Conservation (phyloP, 2,113 vertebrate genomes). For the Pao palembangensis region DNA sequence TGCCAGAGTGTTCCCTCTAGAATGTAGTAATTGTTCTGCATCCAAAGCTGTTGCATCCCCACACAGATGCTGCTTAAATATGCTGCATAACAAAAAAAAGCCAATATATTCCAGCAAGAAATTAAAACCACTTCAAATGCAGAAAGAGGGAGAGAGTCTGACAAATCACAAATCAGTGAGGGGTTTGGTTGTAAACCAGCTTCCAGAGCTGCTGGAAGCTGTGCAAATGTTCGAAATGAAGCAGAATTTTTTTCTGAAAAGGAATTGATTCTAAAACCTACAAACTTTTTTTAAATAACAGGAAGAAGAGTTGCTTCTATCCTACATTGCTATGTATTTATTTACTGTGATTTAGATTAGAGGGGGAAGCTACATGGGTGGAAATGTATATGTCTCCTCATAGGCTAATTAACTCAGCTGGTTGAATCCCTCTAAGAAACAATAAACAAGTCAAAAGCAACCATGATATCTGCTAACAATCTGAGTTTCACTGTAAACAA, state of each 20-base stretch:
- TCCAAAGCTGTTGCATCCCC: constrained; percentile 28
- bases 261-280: no score
- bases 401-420: no score
- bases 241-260: no score
- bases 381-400: no score
- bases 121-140: constrained; percentile 4
- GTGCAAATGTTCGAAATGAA: no score
- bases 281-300: no score
- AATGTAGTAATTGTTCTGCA: constrained; percentile 51
- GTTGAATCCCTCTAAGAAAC: not conserved
- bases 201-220: constrained; percentile 1
- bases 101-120: constrained; percentile 17
- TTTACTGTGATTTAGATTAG: no score
- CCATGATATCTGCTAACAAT: not conserved
- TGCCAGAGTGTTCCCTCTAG: constrained; percentile 19
- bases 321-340: no score
- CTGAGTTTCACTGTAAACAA: not conserved
- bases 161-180: no score
- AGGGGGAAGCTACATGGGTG: no score
- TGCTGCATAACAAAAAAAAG: constrained; percentile 23
- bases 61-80: constrained; percentile 40
- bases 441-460: not conserved
- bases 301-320: no score
- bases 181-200: constrained; percentile 1
- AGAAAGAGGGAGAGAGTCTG: not conserved